Conservation (phyloP, 2,113 vertebrate species). For the Erythrocercus mccallii region DNA sequence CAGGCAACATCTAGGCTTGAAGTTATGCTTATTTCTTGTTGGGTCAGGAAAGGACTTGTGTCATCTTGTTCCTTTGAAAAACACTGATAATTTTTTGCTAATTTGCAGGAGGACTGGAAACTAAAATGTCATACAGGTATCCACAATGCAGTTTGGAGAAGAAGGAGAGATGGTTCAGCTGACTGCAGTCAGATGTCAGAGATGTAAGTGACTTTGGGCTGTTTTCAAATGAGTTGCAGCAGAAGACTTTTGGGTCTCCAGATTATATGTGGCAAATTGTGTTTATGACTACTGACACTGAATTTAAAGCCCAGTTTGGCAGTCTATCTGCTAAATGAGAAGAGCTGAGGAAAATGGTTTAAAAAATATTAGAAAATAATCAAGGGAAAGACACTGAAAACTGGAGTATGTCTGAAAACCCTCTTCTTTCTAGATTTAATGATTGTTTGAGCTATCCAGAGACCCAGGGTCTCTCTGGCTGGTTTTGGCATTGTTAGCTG, state of each 20-base stretch:
- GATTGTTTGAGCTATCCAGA: neutral
- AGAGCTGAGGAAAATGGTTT: neutral
- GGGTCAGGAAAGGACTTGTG: neutral
- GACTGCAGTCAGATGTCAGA: neutral
- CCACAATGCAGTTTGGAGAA: neutral
- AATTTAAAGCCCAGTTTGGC: neutral
- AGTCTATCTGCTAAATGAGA: neutral
- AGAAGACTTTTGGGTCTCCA: neutral
- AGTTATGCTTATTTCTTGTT: neutral
- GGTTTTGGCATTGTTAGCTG: neutral
- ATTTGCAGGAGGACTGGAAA: neutral
- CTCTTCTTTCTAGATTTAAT: neutral
- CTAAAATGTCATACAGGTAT: neutral
- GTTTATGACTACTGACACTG: neutral
- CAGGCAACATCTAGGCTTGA: neutral
- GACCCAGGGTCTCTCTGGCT: neutral
- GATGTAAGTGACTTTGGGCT: neutral
- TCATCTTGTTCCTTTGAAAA: neutral
- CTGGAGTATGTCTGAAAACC: neutral
- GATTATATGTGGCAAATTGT: neutral
- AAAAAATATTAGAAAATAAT: neutral
- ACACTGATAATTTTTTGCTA: neutral
- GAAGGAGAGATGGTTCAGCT: neutral
- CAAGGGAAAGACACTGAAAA: neutral
- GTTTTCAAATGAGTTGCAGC: neutral